Base-by-base conservation (phyloP, 2,888 invertebrate genomes). In the Melanostoma mellinum region DNA sequence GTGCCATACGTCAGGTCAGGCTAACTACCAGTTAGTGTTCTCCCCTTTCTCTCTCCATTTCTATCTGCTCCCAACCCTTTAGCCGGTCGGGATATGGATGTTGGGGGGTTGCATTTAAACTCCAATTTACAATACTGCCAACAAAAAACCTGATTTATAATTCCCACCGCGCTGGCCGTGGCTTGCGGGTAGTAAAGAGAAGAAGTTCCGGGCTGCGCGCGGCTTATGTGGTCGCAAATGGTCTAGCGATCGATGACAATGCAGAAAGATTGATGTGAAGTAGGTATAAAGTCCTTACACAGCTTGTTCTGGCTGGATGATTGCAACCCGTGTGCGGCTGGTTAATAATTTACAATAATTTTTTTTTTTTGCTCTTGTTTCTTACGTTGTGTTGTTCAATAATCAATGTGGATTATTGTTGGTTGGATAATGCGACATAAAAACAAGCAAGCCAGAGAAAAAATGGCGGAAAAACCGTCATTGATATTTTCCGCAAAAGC, bases 201-300 rank as follows among this genome's bases (percentile, higher is more conserved):
- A 10, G 38, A 6, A 6, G 2, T n/a, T 20, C 33, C 8, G 33
- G 9, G 9, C 4, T 32, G 32, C 3, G 32, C 3, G 53, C 20
- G 50, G 76, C 53, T 3, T 20, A 30, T 74, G 74, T 36, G 76
- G 65, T 75, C 1, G 32, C 58, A 35, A 33, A 42, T 50, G 56
- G 56, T 50, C 38, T 50, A 63, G 63, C 68, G 67, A 82, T 82
- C 82, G 82, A 82, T 78, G 82, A 73, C 78, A 82, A 63, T 73
- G 53, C 63, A 63, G 48, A 55, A 67, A 61, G 77, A 81, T 72
- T 77, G 72, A 81, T 77, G 56, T 4, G 61, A 10, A 6, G 36
- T 56, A 38, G 9, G 10, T 40, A 38, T 9, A 61, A 46, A 10
- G 10, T n/a, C n/a, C n/a, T n/a, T 10, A 9, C 6, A 8, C 1